Conservation (phyloP, 2,113 vertebrate genomes). For the Tichodroma muraria region DNA sequence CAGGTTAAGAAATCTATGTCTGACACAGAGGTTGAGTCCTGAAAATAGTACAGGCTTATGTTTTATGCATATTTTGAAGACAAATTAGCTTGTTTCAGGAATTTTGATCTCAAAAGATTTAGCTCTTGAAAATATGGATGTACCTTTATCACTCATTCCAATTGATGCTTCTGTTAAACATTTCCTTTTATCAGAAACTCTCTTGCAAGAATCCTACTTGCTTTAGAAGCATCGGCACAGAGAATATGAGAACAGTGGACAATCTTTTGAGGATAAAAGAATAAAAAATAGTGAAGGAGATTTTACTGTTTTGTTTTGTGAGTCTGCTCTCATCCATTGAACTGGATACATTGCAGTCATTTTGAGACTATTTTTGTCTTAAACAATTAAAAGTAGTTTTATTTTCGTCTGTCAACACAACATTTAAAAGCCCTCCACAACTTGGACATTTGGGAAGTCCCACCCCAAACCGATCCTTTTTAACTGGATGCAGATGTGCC, state of each 20-base stretch:
- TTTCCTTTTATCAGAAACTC: background rate
- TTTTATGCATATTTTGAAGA: slow-evolving; percentile 39
- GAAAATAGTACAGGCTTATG: background rate
- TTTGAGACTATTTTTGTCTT: background rate
- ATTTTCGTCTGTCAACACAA: background rate
- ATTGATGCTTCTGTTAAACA: background rate
- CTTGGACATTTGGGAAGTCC: background rate
- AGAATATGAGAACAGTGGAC: background rate
- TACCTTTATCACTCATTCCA: background rate
- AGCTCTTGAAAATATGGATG: background rate
- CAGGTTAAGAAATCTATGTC: background rate
- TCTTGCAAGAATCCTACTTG: background rate
- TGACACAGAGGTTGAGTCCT: background rate
- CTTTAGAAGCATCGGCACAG: background rate
- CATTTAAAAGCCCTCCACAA: background rate
- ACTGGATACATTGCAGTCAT: background rate
- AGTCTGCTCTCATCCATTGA: background rate
- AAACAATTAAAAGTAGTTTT: too few species aligned
- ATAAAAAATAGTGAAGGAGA: background rate
- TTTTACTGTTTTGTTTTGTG: background rate
- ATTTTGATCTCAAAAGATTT: background rate
- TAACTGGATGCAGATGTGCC: background rate
- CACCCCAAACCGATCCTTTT: background rate
- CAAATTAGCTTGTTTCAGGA: slow-evolving; percentile 14
- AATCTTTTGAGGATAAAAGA: background rate